Evolutionary conservation across 2,797 vertebrate species (phyloP).

Genomic region (Pangasius krempfi): DNA sequence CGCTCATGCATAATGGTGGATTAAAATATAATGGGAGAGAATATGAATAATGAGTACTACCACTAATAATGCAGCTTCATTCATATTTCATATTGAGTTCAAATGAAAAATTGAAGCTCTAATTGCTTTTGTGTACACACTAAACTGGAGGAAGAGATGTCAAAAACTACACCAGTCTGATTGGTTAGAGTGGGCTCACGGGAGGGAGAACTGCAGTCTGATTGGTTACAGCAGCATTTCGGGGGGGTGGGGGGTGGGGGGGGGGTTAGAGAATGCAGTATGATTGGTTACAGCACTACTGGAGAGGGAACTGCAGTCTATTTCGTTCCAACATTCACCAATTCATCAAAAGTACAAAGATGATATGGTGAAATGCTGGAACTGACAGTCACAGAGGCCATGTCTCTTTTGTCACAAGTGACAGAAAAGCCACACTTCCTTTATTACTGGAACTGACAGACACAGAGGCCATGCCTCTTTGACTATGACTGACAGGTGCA

Average conservation of each 20-base stretch:
- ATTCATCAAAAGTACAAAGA: neutral
- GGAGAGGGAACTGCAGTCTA: neutral
- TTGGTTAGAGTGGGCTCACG: neutral
- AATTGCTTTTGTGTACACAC: neutral
- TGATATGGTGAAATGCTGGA: neutral
- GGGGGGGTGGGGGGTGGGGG: no score
- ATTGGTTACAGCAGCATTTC: neutral
- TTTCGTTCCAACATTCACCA: neutral
- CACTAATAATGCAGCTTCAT: neutral
- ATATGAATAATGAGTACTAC: neutral
- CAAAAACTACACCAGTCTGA: neutral
- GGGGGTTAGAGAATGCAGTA: neutral
- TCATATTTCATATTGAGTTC: neutral
- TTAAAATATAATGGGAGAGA: conserved; percentile 10
- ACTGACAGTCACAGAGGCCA: neutral
- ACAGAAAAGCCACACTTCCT: no score
- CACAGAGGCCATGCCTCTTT: neutral
- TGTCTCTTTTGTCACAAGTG: neutral
- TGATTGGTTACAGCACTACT: neutral
- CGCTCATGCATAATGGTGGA: neutral
- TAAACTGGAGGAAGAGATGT: neutral
- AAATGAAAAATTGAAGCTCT: neutral
- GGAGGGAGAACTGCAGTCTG: neutral
- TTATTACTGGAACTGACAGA: neutral
- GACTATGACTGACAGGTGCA: neutral